Evolutionary conservation across 1,140 invertebrate species (phyloP), one percentile per base, ranked within the genome.

Genomic region (Hypothenemus hampei): DNA sequence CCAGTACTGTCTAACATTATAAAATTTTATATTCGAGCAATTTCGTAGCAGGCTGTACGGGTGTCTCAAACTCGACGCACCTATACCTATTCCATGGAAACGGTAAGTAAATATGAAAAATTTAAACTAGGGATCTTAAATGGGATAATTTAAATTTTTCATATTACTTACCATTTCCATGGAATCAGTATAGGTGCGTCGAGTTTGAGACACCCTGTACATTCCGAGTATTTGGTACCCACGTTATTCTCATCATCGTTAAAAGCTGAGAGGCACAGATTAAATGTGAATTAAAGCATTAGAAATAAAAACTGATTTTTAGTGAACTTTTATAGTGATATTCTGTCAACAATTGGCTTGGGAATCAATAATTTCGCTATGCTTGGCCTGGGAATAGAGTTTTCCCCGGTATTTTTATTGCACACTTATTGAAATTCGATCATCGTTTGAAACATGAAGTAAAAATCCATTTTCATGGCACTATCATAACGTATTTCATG

Each of bases 231-330:
- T 99, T 99, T 80, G 95, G 93, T 45, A 99, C 97, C 36, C 93
- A 99, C 73, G 97, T 99, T 16, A 99, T 99, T 97, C 91, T 97
- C 10, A 97, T 93, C n/a, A 97, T 99, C 3, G 97, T 97, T n/a
- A 98, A 93, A 73, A 94, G 91, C 15, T 99, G 99, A 73, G 96
- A 99, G 74, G 97, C 96, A 1, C 97, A 97, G 29, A 99, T 99
- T 63, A 98, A 99, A 82, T 77, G 87, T 90, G 75, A 82, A 82
- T 79, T 39, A n/a, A 4, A n/a, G 16, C 36, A 37, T 10, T 37
- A 1, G 36, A 8, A 1, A 37, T 7, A 29, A 6, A 7, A 29
- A 40, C 20, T 1, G 13, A 44, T 40, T 40, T 40, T 1, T 31
- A 8, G 4, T 40, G 10, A 23, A 23, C 1, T 22, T 8, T 76